These are phyloP conservation scores for Ganaspis brasiliensis DNA, from an alignment of 2,888 invertebrate genomes.

Conservation along the genomic window DNA sequence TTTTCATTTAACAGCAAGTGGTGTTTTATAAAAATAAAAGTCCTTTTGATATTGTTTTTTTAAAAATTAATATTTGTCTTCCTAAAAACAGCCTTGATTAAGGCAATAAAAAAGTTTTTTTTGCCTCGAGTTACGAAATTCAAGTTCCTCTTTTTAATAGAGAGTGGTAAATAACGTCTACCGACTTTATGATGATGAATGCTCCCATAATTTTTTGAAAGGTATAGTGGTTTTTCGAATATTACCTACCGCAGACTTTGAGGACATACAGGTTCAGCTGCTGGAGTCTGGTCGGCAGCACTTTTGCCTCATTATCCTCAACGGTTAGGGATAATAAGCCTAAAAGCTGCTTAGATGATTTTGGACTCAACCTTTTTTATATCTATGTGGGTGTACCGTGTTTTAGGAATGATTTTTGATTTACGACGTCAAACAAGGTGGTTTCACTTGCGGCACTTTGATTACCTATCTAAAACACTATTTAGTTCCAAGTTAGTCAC, in stretches of 20 bases:
- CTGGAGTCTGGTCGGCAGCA: conserved; percentile 35
- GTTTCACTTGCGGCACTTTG: conserved; percentile 55
- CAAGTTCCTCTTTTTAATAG: not conserved
- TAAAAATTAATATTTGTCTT: no score
- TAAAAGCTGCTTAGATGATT: conserved; percentile 6
- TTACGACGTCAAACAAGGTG: conserved; percentile 66
- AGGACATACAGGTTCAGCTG: conserved; percentile 28
- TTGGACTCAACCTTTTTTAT: not conserved
- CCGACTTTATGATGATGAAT: not conserved
- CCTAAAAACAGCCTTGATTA: no score
- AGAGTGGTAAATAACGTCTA: not conserved
- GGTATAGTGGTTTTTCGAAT: conserved; percentile 43
- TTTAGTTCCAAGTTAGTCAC: conserved; percentile 46
- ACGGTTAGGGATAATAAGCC: conserved; percentile 18
- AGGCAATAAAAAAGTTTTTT: not conserved
- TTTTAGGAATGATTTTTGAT: conserved; percentile 61
- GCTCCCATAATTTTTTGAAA: conserved; percentile 46
- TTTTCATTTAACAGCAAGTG: no score
- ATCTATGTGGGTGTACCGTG: conserved; percentile 38
- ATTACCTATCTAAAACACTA: conserved; percentile 44
- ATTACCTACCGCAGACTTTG: conserved; percentile 56
- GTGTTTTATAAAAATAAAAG: no score
- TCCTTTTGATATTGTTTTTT: no score
- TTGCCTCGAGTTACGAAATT: not conserved
- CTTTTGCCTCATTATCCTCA: conserved; percentile 30